Evolutionary conservation across 1,140 invertebrate genomes (phyloP).

Genomic region (Drosophila subobscura): DNA sequence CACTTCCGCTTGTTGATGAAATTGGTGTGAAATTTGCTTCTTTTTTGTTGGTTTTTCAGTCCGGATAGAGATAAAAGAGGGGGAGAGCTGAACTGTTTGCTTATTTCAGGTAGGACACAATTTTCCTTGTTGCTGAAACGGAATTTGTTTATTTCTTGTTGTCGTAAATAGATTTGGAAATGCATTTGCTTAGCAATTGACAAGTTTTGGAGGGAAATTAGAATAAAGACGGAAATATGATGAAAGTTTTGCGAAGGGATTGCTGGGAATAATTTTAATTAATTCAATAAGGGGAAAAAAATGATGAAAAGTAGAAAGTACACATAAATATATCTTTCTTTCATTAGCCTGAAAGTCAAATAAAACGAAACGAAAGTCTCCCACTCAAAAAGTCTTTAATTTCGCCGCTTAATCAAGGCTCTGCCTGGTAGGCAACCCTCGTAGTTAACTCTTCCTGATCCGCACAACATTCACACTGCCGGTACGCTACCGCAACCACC

Average conservation of each 20-base stretch:
- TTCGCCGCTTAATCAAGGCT: conserved; percentile 29
- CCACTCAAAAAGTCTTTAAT: not conserved
- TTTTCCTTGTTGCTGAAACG: conserved; percentile 37
- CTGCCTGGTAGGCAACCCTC: conserved; percentile 2
- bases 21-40: conserved; percentile 40
- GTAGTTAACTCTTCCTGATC: conserved; percentile 21
- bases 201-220: conserved; percentile 25
- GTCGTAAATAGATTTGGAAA: conserved; percentile 38
- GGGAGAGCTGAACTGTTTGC: conserved; percentile 17
- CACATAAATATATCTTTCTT: not conserved
- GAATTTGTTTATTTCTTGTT: conserved; percentile 25
- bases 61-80: not conserved
- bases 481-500: not conserved
- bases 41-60: conserved; percentile 1
- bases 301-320: too few relatives aligned
- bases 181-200: conserved; percentile 37
- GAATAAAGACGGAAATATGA: conserved; percentile 2
- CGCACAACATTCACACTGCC: conserved; percentile 8
- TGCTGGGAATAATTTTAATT: not conserved
- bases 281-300: too few relatives aligned
- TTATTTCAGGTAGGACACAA: conserved; percentile 9
- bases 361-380: not conserved
- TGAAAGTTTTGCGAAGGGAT: not conserved
- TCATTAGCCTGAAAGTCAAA: not conserved
- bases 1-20: conserved; percentile 15